phyloP scores from a whole-genome alignment of 1,140 invertebrate genomes.

The Palaemon carinicauda region DNA sequence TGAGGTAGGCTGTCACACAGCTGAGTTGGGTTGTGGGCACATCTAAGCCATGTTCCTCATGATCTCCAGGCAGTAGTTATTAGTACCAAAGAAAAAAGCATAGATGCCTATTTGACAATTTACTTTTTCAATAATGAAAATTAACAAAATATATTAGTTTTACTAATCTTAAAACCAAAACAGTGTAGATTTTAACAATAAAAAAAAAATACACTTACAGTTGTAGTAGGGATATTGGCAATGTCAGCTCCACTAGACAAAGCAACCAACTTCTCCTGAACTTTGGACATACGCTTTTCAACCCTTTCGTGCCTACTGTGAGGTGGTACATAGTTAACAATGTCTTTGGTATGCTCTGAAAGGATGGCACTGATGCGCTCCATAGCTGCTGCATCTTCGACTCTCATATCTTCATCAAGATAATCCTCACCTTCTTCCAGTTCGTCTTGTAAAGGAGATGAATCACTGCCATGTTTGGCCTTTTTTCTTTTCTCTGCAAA shows the following conservation, averaged over 20 bases:
- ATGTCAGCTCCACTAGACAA: constrained; percentile 59
- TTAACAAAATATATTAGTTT: too few relatives aligned
- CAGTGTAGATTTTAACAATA: not conserved
- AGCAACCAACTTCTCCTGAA: constrained; percentile 62
- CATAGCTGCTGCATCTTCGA: constrained; percentile 76
- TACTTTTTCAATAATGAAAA: too few relatives aligned
- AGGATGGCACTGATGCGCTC: constrained; percentile 81
- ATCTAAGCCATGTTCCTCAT: too few relatives aligned
- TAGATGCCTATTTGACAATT: too few relatives aligned
- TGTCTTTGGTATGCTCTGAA: constrained; percentile 81
- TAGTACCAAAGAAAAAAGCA: too few relatives aligned
- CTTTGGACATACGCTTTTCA: constrained; percentile 61
- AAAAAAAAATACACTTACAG: constrained; percentile 25
- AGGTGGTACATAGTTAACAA: constrained; percentile 70
- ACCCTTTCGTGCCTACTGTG: constrained; percentile 55
- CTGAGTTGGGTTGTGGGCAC: too few relatives aligned
- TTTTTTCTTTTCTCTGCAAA: constrained; percentile 70
- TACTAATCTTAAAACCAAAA: too few relatives aligned
- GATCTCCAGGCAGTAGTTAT: too few relatives aligned
- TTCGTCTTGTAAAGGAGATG: constrained; percentile 72
- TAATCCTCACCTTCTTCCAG: constrained; percentile 73
- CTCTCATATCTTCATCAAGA: constrained; percentile 81
- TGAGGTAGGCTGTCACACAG: too few relatives aligned
- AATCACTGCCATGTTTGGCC: constrained; percentile 64
- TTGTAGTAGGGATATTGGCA: constrained; percentile 51